Base-by-base conservation (phyloP, 2,888 invertebrate species). In the Siphlonurus alternatus region DNA sequence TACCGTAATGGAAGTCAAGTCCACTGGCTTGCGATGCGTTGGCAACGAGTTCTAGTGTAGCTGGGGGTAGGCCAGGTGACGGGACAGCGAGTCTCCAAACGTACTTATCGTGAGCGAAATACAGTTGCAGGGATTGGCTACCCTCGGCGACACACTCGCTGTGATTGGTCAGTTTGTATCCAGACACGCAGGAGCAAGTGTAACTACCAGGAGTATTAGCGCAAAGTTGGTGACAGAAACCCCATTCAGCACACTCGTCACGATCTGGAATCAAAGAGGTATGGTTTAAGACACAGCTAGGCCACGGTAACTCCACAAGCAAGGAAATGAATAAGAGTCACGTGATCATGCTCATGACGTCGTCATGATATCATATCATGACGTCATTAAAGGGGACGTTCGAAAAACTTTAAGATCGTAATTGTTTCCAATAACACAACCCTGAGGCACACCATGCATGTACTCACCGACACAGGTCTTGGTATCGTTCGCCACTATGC, bases 181-280 rank as follows among this genome's bases (percentile, higher is more conserved):
- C 93, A 0, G 83, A 80, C 0, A 86, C 86, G 74, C 96, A 97
- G 19, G 85, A 82, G 75, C 97, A 97, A 54, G 76, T 79, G 76
- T 88, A 97, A 10, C 91, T 76, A 7, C 82, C 94, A 1, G 87
- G 87, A 0, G 86, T 87, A 75, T 98, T 97, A 66, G 85, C 83
- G 75, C 99, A 99, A 25, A 88, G 80, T 76, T 99, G 99, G 73
- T 97, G 95, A 76, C 98, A 99, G 76, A 83, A 90, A 54, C 93
- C 93, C 93, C 93, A 93, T 76, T 92, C 91, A 60, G 80, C 75
- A 76, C 93, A 93, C 76, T 98, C 97, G 77, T 98, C 87, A 69
- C 90, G 83, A 79, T 99, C 98, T 83, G 73, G 10, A 71, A 68
- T 64, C 59, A 61, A 53, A 62, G 54, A 25, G 3, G 20, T 20